A percentile compares a stretch with the other conserved stretches of the same genome.
These are phyloP conservation scores for Phalacrocorax pelagicus DNA, from an alignment of 2,113 vertebrate genomes.

Conservation along the genomic window DNA sequence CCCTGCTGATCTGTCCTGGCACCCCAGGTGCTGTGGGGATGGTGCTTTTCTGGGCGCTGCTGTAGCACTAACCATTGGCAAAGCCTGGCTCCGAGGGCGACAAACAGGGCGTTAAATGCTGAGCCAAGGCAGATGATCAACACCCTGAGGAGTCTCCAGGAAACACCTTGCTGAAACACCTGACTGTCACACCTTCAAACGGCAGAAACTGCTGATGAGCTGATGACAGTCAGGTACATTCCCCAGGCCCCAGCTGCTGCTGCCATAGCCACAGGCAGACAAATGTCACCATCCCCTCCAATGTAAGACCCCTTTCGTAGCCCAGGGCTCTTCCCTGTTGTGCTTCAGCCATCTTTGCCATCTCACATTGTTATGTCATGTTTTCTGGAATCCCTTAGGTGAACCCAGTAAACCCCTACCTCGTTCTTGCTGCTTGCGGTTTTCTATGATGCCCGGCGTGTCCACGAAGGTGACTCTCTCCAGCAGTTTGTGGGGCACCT, in stretches of 20 bases:
- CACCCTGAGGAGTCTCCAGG: not conserved
- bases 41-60: not conserved
- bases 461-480: conserved; percentile 96
- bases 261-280: not conserved
- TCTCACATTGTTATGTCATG: rapidly evolving
- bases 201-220: not conserved
- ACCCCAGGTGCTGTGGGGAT: not conserved
- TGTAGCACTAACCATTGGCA: not conserved
- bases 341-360: not conserved
- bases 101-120: not conserved
- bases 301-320: not conserved
- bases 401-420: conserved; percentile 71
- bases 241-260: not conserved
- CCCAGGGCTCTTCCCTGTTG: not conserved
- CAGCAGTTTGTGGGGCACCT: conserved; percentile 96
- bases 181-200: not conserved
- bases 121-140: not conserved
- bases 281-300: rapidly evolving
- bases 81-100: not conserved
- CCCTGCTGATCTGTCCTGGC: not conserved
- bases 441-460: conserved; percentile 97
- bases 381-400: not conserved
- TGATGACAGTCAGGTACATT: not conserved
- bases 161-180: not conserved
- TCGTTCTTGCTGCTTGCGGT: conserved; percentile 98